Evolutionary conservation across 2,797 vertebrate species (phyloP).

Genomic region (Neosilurus hyrtlii): DNA sequence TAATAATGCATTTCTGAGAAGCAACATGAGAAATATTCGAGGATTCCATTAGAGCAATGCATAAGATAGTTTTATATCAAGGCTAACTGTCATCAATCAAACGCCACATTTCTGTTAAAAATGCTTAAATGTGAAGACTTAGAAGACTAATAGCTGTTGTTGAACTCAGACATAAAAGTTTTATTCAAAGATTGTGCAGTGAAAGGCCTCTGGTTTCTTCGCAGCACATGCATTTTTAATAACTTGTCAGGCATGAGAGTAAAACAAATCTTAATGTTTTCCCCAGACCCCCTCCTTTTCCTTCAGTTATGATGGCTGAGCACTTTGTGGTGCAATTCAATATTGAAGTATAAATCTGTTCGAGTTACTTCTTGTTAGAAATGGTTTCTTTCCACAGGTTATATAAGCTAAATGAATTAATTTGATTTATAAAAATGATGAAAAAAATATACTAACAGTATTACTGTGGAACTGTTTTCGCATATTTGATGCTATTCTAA

Average conservation of each 20-base stretch:
- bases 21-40: background rate
- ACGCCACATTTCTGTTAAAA: constrained; percentile 8
- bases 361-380: background rate
- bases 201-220: constrained; percentile 46
- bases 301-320: constrained; percentile 17
- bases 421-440: background rate
- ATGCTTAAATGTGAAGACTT: constrained; percentile 17
- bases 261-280: constrained; percentile 45
- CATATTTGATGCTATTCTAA: background rate
- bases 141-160: constrained; percentile 48
- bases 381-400: background rate
- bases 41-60: constrained; percentile 8
- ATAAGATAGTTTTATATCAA: constrained; percentile 15
- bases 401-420: background rate
- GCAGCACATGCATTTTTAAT: constrained; percentile 48
- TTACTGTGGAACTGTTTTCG: background rate
- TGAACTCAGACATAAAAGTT: constrained; percentile 47
- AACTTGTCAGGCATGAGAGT: constrained; percentile 24
- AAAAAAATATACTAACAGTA: background rate
- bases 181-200: constrained; percentile 44
- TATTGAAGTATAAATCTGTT: constrained; percentile 18
- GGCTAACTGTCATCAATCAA: constrained; percentile 16
- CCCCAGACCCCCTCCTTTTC: background rate
- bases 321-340: constrained; percentile 18
- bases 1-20: background rate